phyloP scores from a whole-genome alignment of 2,797 vertebrate species.

The Pseudocheirus occidentalis region DNA sequence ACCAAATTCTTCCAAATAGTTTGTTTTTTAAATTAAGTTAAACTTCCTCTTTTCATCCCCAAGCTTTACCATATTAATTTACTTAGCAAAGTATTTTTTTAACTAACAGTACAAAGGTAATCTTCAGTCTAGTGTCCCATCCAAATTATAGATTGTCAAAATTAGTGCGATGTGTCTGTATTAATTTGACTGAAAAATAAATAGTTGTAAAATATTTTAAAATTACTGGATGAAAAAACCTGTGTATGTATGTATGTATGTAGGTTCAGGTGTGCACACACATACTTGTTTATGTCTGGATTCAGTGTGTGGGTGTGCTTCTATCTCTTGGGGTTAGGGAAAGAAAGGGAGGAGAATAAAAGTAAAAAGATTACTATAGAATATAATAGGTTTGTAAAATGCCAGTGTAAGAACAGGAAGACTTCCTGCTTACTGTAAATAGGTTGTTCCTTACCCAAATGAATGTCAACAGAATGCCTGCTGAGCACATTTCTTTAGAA shows the following conservation, averaged over 20 bases:
- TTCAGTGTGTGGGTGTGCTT: background rate
- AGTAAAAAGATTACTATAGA: background rate
- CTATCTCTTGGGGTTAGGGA: background rate
- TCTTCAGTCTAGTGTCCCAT: background rate
- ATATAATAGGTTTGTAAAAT: background rate
- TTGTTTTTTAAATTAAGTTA: constrained; percentile 46
- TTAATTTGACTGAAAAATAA: background rate
- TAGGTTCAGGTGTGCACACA: background rate
- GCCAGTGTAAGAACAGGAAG: background rate
- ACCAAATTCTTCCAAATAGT: constrained; percentile 5
- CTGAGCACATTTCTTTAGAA: constrained; percentile 54
- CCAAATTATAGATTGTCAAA: background rate
- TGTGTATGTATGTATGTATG: background rate
- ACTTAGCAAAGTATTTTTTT: constrained; percentile 19
- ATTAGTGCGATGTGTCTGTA: background rate
- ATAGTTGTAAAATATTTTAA: background rate
- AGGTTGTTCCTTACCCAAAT: background rate
- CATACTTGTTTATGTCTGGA: background rate
- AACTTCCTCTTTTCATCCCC: constrained; percentile 8
- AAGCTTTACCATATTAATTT: constrained; percentile 34
- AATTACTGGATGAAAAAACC: background rate
- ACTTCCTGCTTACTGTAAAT: background rate
- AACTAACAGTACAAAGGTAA: background rate
- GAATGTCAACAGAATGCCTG: background rate
- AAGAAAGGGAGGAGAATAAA: background rate